Conservation (phyloP, 2,797 vertebrate genomes). For the Coregonus suidteri region DNA sequence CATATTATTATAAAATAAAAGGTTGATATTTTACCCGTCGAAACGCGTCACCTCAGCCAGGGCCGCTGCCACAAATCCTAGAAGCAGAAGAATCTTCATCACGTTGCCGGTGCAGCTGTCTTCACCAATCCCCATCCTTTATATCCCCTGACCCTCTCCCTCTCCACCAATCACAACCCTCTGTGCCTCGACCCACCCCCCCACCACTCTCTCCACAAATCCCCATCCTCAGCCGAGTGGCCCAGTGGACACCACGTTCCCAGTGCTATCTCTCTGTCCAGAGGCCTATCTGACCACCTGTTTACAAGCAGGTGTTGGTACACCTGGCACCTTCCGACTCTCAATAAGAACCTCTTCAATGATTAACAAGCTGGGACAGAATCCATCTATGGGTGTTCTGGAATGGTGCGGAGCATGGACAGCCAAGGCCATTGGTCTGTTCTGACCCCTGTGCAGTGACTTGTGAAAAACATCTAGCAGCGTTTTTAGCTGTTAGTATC, state of each 20-base stretch:
- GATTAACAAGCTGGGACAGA: slow-evolving; percentile 57
- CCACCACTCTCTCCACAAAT: slow-evolving; percentile 60
- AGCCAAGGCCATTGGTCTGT: slow-evolving; percentile 38
- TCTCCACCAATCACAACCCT: slow-evolving; percentile 64
- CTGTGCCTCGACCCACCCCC: background rate
- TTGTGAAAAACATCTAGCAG: background rate
- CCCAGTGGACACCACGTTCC: slow-evolving; percentile 14
- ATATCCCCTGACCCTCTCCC: slow-evolving; percentile 73
- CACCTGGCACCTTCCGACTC: background rate
- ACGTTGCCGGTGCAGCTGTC: slow-evolving; percentile 71
- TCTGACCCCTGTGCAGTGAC: background rate
- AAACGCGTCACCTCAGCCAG: slow-evolving; percentile 67
- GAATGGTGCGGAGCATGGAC: slow-evolving; percentile 11
- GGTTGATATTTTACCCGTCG: slow-evolving; percentile 79
- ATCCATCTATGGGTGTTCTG: background rate
- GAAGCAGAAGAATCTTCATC: slow-evolving; percentile 79
- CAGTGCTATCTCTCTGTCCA: slow-evolving; percentile 28
- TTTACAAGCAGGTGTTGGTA: slow-evolving; percentile 48
- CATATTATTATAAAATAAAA: slow-evolving; percentile 10
- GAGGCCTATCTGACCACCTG: slow-evolving; percentile 33
- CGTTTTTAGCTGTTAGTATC: too few relatives aligned
- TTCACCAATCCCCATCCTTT: slow-evolving; percentile 46
- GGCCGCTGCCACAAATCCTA: slow-evolving; percentile 77
- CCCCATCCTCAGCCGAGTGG: slow-evolving; percentile 17
- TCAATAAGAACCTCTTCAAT: slow-evolving; percentile 55